Conservation (phyloP, 2,797 vertebrate genomes). For the Sorex maritimensis region DNA sequence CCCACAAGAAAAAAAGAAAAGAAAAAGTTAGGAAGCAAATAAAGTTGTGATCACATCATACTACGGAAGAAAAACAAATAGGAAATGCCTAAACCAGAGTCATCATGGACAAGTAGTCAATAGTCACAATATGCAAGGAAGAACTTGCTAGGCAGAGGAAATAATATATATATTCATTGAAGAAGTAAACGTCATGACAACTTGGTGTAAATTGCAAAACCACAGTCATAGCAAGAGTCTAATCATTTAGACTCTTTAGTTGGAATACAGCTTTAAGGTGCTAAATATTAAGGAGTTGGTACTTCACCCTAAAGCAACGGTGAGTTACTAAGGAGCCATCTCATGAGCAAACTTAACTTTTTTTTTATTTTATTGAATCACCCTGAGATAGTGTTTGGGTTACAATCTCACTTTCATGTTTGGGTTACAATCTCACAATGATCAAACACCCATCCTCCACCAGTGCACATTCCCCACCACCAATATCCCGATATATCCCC, state of each 20-base stretch:
- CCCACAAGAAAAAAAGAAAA: too few relatives aligned
- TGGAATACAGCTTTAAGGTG: background rate
- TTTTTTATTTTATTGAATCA: background rate
- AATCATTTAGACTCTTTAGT: background rate
- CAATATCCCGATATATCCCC: too few relatives aligned
- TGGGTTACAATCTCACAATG: too few relatives aligned
- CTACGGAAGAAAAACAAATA: background rate
- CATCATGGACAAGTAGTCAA: background rate
- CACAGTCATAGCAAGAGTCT: background rate
- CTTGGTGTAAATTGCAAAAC: background rate
- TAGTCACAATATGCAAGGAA: background rate
- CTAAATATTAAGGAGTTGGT: constrained; percentile 9
- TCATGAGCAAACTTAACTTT: background rate
- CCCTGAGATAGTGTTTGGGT: too few relatives aligned
- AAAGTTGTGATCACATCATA: background rate
- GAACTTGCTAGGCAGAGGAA: background rate
- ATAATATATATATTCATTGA: background rate
- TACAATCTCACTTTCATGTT: too few relatives aligned
- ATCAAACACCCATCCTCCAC: too few relatives aligned
- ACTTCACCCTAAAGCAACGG: background rate
- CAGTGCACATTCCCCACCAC: too few relatives aligned
- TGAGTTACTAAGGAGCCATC: background rate
- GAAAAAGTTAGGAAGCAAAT: constrained; percentile 5
- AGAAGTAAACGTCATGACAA: background rate
- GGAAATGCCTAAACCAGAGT: background rate